Evolutionary conservation across 2,888 invertebrate species (phyloP).

Genomic region (Leptopilina drosophilae): DNA sequence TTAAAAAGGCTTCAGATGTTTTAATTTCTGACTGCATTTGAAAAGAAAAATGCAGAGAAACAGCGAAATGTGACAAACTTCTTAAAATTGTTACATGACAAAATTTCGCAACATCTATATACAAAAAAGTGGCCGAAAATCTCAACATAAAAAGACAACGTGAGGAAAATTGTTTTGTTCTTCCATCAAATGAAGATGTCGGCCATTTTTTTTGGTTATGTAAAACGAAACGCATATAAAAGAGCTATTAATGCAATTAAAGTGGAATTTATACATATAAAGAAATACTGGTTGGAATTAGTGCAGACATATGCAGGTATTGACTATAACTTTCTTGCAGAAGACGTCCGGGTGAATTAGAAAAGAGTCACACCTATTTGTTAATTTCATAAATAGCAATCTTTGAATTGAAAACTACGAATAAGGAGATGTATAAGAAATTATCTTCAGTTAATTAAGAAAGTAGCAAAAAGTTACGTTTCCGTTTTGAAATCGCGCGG

Average conservation of each 20-base stretch:
- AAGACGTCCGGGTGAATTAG: constrained; percentile 47
- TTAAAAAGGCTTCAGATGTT: not conserved
- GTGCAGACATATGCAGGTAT: constrained; percentile 37
- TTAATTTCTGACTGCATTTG: constrained; percentile 44
- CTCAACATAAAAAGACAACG: constrained; percentile 7
- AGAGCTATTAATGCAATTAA: not conserved
- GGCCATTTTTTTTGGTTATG: constrained; percentile 21
- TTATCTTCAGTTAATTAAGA: not conserved
- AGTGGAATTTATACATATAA: not conserved
- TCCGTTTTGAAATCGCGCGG: constrained; percentile 26
- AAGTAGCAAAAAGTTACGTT: constrained; percentile 38
- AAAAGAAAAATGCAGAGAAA: constrained; percentile 48
- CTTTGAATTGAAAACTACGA: not conserved
- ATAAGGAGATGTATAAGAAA: not conserved
- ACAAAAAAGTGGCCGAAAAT: constrained; percentile 52
- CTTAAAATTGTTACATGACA: constrained; percentile 47
- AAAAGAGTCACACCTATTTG: constrained; percentile 41
- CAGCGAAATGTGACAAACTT: constrained; percentile 52
- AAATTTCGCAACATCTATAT: constrained; percentile 48
- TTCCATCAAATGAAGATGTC: constrained; percentile 39
- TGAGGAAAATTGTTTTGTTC: constrained; percentile 12
- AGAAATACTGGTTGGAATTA: constrained; percentile 19
- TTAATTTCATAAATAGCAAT: constrained; percentile 21
- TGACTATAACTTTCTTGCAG: constrained; percentile 46
- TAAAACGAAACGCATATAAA: constrained; percentile 9